Conservation (phyloP, 1,140 invertebrate species). For the Homarus americanus region DNA sequence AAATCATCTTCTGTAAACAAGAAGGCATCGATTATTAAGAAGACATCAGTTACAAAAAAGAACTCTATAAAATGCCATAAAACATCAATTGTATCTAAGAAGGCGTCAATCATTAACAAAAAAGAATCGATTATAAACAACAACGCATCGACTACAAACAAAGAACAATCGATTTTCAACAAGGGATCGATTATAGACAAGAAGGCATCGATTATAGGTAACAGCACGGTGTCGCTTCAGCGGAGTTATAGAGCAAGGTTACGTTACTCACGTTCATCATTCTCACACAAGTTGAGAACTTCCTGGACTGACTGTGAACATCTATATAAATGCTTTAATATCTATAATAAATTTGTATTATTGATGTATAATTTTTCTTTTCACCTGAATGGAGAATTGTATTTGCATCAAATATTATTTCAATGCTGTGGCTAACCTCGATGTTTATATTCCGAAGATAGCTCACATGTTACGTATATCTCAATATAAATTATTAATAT, state of each 20-base stretch:
- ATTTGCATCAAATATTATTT: too few species aligned
- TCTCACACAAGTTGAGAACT: not conserved
- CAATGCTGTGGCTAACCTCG: too few species aligned
- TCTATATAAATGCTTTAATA: constrained; percentile 11
- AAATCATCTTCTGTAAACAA: not conserved
- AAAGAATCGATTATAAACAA: not conserved
- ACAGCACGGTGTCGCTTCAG: not conserved
- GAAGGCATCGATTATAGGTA: not conserved
- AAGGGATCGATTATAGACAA: not conserved
- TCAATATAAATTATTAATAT: too few species aligned
- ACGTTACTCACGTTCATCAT: not conserved
- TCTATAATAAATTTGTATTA: constrained; percentile 18
- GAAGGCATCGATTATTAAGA: not conserved
- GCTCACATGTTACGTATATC: too few species aligned
- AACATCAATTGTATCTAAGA: too few species aligned
- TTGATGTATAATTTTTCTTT: not conserved
- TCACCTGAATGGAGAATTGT: not conserved
- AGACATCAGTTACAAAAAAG: not conserved
- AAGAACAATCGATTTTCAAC: not conserved
- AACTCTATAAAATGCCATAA: too few species aligned
- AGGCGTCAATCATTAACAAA: not conserved
- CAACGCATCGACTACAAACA: not conserved
- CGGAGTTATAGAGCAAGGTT: not conserved
- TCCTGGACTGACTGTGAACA: constrained; percentile 14
- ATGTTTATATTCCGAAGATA: too few species aligned